phyloP scores from a whole-genome alignment of 2,888 invertebrate genomes.

The Arenicola marina region DNA sequence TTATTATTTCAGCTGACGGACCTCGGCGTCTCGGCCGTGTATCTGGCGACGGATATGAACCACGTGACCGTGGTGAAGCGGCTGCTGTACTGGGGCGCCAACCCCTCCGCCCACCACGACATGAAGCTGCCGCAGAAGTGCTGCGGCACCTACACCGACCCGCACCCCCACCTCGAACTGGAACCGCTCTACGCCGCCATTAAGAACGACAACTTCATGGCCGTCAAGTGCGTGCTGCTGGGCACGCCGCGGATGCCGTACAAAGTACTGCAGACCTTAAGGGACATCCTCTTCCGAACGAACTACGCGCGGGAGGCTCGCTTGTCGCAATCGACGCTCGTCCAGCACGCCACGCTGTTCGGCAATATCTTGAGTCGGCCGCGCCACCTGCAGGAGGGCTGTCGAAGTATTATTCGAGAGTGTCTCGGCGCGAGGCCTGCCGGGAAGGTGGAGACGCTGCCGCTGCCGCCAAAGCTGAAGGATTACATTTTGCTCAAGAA shows the following conservation, averaged over 20 bases:
- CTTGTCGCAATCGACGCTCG: constrained; percentile 36
- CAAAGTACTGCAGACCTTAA: constrained; percentile 38
- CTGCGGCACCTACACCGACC: constrained; percentile 48
- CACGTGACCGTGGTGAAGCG: constrained; percentile 41
- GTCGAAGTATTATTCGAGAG: constrained; percentile 44
- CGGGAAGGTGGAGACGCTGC: constrained; percentile 40
- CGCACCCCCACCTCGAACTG: constrained; percentile 55
- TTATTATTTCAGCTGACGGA: constrained; percentile 45
- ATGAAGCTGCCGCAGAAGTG: constrained; percentile 42
- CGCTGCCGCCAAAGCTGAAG: constrained; percentile 46
- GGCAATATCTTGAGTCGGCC: constrained; percentile 36
- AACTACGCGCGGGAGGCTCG: constrained; percentile 41
- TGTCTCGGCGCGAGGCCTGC: constrained; percentile 38
- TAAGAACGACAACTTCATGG: constrained; percentile 50
- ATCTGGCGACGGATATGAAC: constrained; percentile 46
- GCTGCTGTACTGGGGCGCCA: constrained; percentile 51
- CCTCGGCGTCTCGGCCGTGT: constrained; percentile 48
- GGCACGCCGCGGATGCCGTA: constrained; percentile 46
- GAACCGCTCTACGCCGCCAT: constrained; percentile 55
- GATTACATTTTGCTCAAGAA: constrained; percentile 41
- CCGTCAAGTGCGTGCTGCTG: constrained; percentile 43
- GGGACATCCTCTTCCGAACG: constrained; percentile 43
- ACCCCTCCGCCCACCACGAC: constrained; percentile 44
- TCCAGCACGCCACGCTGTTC: constrained; percentile 44
- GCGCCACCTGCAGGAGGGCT: constrained; percentile 43